Conservation (phyloP, 2,113 vertebrate species). For the Harpagus bidentatus region DNA sequence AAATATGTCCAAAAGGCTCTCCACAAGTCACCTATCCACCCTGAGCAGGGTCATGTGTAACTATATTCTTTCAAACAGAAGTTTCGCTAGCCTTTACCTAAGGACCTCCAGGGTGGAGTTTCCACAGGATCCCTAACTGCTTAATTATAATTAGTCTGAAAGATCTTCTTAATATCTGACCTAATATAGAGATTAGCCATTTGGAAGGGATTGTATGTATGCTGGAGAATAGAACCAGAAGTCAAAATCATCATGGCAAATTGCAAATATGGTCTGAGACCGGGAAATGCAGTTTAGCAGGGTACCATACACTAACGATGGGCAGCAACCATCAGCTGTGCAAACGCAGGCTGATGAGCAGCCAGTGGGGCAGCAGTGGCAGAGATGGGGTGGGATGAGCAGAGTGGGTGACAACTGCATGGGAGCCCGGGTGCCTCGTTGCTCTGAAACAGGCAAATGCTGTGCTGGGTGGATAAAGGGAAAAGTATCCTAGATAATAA, state of each 20-base stretch:
- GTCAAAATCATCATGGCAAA: background rate
- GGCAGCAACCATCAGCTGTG: background rate
- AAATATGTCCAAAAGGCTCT: background rate
- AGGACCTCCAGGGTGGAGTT: background rate
- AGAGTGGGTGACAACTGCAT: background rate
- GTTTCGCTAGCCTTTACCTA: background rate
- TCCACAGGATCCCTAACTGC: background rate
- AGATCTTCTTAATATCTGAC: background rate
- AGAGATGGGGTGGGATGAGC: background rate
- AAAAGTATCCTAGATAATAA: background rate
- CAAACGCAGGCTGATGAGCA: background rate
- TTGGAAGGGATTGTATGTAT: background rate
- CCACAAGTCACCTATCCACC: background rate
- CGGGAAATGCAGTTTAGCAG: background rate
- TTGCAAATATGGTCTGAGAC: background rate
- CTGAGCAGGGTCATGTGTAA: background rate
- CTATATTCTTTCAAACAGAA: background rate
- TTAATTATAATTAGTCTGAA: background rate
- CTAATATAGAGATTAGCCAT: background rate
- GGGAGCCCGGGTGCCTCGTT: background rate
- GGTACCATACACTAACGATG: rapidly evolving
- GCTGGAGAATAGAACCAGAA: background rate
- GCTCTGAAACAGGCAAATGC: background rate
- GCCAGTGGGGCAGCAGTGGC: background rate
- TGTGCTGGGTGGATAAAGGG: background rate